Percentiles rank a stretch among this genome's conserved stretches.
Evolutionary conservation across 37 sponge, comb jelly and placozoan genomes (phyloP).

Genomic region (Bolinopsis microptera): DNA sequence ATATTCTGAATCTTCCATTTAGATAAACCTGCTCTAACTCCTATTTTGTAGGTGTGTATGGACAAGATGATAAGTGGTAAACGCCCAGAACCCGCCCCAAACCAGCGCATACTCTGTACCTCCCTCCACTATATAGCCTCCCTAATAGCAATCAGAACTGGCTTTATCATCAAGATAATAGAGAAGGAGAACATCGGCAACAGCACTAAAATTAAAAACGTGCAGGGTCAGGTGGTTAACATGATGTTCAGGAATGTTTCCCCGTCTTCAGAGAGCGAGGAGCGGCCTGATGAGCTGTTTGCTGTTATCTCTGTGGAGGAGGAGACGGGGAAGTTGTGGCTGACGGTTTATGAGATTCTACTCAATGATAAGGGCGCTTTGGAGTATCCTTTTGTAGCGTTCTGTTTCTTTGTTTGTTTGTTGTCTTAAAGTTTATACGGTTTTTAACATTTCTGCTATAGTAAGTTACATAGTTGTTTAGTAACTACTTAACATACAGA

Average conservation of each 20-base stretch:
- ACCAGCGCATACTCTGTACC: background rate
- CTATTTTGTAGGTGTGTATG: background rate
- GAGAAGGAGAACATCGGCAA: background rate
- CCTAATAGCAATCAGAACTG: background rate
- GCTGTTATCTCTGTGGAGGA: background rate
- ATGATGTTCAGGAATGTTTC: background rate
- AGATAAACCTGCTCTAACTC: too few relatives aligned
- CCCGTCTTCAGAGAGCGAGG: background rate
- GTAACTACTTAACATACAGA: too few relatives aligned
- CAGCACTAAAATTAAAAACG: background rate
- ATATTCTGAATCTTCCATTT: too few relatives aligned
- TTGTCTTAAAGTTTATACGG: too few relatives aligned
- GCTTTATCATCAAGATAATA: background rate
- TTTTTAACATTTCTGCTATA: too few relatives aligned
- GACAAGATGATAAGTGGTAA: background rate
- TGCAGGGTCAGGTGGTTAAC: background rate
- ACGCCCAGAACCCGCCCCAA: background rate
- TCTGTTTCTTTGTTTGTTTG: too few relatives aligned
- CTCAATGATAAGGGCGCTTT: background rate
- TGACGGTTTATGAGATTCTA: slow-evolving; percentile 16
- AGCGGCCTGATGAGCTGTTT: background rate
- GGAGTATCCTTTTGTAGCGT: background rate
- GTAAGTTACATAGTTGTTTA: too few relatives aligned
- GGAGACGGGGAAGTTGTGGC: background rate
- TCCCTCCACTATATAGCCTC: slow-evolving; percentile 14